A percentile compares a stretch with the other conserved stretches of the same genome.
These are phyloP conservation scores for Drosophila subobscura DNA, from an alignment of 1,140 invertebrate species.

Conservation along the genomic window DNA sequence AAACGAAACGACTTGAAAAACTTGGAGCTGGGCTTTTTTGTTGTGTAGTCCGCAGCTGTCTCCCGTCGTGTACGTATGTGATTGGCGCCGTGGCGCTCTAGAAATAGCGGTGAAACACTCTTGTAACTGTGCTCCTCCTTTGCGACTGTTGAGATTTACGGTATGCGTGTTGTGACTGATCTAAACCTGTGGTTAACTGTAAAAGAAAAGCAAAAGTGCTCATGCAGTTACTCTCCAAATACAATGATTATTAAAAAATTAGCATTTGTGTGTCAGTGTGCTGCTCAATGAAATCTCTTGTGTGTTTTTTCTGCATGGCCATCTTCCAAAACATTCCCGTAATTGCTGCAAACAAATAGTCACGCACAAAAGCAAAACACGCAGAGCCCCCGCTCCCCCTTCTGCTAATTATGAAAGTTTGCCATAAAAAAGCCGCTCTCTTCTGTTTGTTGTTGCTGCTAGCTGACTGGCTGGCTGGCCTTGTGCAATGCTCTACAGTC, in stretches of 20 bases:
- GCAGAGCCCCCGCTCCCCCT: slow-evolving; percentile 48
- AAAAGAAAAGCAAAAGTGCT: slow-evolving; percentile 71
- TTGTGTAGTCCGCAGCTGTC: slow-evolving; percentile 73
- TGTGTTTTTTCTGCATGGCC: slow-evolving; percentile 13
- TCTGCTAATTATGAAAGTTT: slow-evolving; percentile 76
- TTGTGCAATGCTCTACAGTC: slow-evolving; percentile 42
- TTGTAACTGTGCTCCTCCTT: slow-evolving; percentile 36
- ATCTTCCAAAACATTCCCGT: slow-evolving; percentile 9
- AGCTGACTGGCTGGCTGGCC: slow-evolving; percentile 12
- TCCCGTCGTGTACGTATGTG: slow-evolving; percentile 72
- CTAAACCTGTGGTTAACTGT: slow-evolving; percentile 14
- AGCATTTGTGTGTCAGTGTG: slow-evolving; percentile 68
- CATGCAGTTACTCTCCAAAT: slow-evolving; percentile 50
- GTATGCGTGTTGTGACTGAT: slow-evolving; percentile 60
- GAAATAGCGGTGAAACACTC: slow-evolving; percentile 63
- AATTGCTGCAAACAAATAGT: slow-evolving; percentile 32
- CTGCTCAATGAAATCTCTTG: slow-evolving; percentile 56
- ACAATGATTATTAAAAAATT: slow-evolving; percentile 50
- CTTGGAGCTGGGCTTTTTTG: slow-evolving; percentile 74
- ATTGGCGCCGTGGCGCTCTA: slow-evolving; percentile 70
- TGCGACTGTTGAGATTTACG: slow-evolving; percentile 47
- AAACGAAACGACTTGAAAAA: slow-evolving; percentile 80
- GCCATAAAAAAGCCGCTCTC: slow-evolving; percentile 36
- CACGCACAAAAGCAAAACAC: slow-evolving; percentile 60
- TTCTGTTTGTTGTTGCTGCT: slow-evolving; percentile 43